These are phyloP conservation scores for Minunthozetes semirufus DNA, from an alignment of 2,888 invertebrate species.

Conservation along the genomic window DNA sequence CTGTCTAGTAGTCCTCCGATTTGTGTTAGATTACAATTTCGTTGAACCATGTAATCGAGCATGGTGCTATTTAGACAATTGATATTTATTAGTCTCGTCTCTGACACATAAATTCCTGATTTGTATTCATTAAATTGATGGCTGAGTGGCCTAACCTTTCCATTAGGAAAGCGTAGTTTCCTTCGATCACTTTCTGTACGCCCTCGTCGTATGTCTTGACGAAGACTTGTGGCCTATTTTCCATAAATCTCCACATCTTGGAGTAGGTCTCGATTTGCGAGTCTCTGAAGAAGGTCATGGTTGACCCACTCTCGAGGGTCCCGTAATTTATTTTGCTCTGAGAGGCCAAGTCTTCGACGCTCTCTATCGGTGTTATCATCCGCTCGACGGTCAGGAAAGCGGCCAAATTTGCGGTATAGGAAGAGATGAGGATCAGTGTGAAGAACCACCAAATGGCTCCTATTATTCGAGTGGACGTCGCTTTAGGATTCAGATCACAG, in stretches of 20 bases:
- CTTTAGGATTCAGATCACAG: constrained; percentile 71
- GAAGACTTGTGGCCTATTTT: constrained; percentile 67
- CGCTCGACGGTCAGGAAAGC: constrained; percentile 95
- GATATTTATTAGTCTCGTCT: neutral
- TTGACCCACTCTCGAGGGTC: constrained; percentile 83
- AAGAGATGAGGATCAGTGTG: constrained; percentile 92
- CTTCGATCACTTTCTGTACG: constrained; percentile 71
- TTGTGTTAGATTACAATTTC: constrained; percentile 91
- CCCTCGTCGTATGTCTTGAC: constrained; percentile 86
- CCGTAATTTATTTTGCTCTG: constrained; percentile 91
- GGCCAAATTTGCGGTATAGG: constrained; percentile 94
- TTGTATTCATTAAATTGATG: neutral
- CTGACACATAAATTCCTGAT: neutral
- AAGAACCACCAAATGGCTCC: constrained; percentile 99
- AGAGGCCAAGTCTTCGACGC: constrained; percentile 85
- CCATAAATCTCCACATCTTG: constrained; percentile 67
- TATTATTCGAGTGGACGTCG: constrained; percentile 73
- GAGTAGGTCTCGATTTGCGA: constrained; percentile 46
- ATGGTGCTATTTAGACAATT: constrained; percentile 52
- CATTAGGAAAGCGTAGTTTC: constrained; percentile 94
- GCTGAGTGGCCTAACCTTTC: constrained; percentile 53
- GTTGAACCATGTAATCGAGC: constrained; percentile 84
- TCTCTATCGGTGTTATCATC: constrained; percentile 90
- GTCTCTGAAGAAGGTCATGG: constrained; percentile 86
- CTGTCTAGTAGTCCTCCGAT: constrained; percentile 64